phyloP scores from a whole-genome alignment of 2,113 vertebrate genomes.

The Melanocharis versteri region DNA sequence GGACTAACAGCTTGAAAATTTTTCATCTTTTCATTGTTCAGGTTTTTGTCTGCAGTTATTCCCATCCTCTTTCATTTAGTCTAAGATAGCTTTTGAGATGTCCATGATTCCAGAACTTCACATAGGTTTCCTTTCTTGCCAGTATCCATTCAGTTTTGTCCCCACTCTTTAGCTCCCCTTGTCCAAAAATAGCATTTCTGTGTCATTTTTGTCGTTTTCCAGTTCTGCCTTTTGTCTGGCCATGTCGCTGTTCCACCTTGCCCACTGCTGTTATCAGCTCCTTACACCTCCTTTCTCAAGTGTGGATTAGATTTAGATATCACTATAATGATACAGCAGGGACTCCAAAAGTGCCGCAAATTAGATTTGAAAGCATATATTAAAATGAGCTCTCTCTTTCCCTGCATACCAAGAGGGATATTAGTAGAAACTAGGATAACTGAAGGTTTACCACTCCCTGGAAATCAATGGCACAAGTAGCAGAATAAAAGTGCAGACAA shows the following conservation, averaged over 20 bases:
- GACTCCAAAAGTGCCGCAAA: slow-evolving; percentile 13
- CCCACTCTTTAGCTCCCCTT: not conserved
- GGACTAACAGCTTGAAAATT: not conserved
- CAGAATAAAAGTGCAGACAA: not conserved
- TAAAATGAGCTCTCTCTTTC: not conserved
- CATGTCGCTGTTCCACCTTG: not conserved
- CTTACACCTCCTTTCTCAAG: not conserved
- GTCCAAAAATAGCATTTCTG: not conserved
- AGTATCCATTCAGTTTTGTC: not conserved
- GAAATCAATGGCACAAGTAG: not conserved
- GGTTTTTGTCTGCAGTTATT: not conserved
- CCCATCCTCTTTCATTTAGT: not conserved
- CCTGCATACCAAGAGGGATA: not conserved
- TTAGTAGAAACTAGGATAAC: not conserved
- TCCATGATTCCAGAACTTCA: not conserved
- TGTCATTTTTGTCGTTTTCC: not conserved
- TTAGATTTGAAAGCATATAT: not conserved
- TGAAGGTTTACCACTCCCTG: not conserved
- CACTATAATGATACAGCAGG: not conserved
- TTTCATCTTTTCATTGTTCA: not conserved
- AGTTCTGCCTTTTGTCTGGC: not conserved
- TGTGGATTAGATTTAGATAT: not conserved
- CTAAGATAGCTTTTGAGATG: not conserved
- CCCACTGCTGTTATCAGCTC: not conserved
- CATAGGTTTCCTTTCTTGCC: not conserved